Percentiles rank a stretch among this genome's conserved stretches.
These are phyloP conservation scores for Procambarus virginalis DNA, from an alignment of 1,140 invertebrate species.

Conservation along the genomic window DNA sequence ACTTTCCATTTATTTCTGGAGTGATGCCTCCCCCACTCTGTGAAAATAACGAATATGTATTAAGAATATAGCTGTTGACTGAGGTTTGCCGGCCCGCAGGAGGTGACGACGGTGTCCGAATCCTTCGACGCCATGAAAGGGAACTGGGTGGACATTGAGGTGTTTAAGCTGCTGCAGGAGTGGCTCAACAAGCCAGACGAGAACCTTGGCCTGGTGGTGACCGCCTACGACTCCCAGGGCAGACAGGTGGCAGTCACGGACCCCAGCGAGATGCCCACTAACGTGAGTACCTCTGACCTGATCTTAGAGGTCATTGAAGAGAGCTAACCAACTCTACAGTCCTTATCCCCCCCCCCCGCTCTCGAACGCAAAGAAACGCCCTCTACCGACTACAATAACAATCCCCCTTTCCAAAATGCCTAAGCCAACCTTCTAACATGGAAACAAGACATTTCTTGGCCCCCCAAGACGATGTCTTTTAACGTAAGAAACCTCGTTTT, in stretches of 20 bases:
- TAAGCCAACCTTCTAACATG: too few species aligned
- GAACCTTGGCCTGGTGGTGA: conserved; percentile 80
- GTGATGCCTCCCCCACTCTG: too few species aligned
- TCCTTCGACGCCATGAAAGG: conserved; percentile 30
- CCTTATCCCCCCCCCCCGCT: too few species aligned
- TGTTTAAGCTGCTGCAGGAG: conserved; percentile 83
- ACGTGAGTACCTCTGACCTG: conserved; percentile 73
- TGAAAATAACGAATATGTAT: too few species aligned
- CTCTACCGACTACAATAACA: too few species aligned
- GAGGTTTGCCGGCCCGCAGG: conserved; percentile 1
- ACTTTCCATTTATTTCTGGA: too few species aligned
- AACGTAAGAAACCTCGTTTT: too few species aligned
- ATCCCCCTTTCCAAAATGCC: too few species aligned
- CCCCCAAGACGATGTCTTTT: too few species aligned
- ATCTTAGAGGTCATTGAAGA: not conserved
- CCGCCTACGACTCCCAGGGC: conserved; percentile 42
- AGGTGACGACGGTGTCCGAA: conserved; percentile 43
- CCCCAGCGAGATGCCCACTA: conserved; percentile 80
- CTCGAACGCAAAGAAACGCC: too few species aligned
- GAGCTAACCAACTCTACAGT: too few species aligned
- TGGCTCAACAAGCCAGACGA: conserved; percentile 84
- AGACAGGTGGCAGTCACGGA: conserved; percentile 47
- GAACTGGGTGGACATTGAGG: conserved; percentile 76
- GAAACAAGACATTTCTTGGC: too few species aligned
- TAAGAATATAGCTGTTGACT: not conserved